These are phyloP conservation scores for Heliangelus exortis DNA, from an alignment of 2,797 vertebrate genomes.

Conservation along the genomic window DNA sequence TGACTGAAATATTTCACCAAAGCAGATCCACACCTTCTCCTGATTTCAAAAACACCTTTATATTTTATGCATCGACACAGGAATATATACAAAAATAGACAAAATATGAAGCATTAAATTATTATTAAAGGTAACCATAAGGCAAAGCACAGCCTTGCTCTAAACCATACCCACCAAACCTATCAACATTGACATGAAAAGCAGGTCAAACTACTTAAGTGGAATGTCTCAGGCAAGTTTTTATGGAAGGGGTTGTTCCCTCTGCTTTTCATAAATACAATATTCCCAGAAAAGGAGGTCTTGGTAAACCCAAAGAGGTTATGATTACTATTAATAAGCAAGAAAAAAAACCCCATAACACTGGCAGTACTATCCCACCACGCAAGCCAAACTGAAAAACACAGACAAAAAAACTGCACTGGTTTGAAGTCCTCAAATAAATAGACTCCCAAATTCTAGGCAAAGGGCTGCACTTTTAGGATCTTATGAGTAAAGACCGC, in stretches of 20 bases:
- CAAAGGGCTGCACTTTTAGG: background rate
- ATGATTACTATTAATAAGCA: background rate
- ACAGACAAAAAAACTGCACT: background rate
- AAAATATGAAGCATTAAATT: background rate
- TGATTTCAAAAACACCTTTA: background rate
- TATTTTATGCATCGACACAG: background rate
- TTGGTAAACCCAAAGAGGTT: background rate
- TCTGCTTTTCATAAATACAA: background rate
- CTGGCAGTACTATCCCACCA: background rate
- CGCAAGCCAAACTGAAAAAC: background rate
- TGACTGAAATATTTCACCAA: background rate
- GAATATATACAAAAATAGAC: background rate
- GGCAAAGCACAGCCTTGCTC: background rate
- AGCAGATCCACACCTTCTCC: background rate
- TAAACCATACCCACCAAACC: background rate
- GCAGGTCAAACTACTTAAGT: background rate
- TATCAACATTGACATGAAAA: background rate
- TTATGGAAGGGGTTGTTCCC: background rate
- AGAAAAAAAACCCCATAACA: background rate
- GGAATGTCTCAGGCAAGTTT: background rate
- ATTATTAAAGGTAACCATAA: background rate
- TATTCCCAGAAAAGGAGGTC: background rate
- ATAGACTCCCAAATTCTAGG: background rate
- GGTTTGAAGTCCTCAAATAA: background rate
- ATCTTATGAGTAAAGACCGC: conserved; percentile 61